Conservation (phyloP, 2,797 vertebrate genomes). For the Lutjanus argentimaculatus region DNA sequence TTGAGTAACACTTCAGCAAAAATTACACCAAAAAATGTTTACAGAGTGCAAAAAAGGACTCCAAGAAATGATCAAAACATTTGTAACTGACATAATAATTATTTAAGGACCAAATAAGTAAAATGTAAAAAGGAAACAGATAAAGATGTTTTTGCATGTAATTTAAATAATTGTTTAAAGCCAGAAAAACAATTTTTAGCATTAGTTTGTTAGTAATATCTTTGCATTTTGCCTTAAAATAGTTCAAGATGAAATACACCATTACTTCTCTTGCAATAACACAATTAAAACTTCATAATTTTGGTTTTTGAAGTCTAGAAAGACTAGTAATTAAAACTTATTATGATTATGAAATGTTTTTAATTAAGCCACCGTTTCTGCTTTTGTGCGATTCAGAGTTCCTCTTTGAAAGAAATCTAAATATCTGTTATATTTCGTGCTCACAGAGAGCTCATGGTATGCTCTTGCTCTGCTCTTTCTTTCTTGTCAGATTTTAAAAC, state of each 20-base stretch:
- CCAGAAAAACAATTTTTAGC: neutral
- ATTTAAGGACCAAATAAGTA: neutral
- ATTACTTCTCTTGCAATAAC: neutral
- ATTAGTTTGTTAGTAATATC: neutral
- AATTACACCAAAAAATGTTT: neutral
- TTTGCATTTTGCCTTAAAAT: conserved; percentile 15
- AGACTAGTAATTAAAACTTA: neutral
- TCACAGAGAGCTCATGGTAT: neutral
- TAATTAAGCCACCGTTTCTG: neutral
- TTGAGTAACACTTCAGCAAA: neutral
- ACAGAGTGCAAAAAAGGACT: neutral
- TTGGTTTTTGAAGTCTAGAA: neutral
- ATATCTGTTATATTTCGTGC: conserved; percentile 7
- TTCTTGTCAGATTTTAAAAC: conserved; percentile 32
- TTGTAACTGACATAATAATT: neutral
- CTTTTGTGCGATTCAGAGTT: neutral
- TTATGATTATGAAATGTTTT: neutral
- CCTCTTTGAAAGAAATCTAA: neutral
- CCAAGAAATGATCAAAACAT: neutral
- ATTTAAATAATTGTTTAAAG: conserved; percentile 27
- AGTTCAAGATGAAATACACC: conserved; percentile 1
- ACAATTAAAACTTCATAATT: neutral
- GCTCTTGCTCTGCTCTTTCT: neutral
- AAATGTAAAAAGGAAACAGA: conserved; percentile 3
- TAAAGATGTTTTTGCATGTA: neutral